Base-by-base conservation (phyloP, 2,888 invertebrate genomes). In the Chymomyza fuscimana region DNA sequence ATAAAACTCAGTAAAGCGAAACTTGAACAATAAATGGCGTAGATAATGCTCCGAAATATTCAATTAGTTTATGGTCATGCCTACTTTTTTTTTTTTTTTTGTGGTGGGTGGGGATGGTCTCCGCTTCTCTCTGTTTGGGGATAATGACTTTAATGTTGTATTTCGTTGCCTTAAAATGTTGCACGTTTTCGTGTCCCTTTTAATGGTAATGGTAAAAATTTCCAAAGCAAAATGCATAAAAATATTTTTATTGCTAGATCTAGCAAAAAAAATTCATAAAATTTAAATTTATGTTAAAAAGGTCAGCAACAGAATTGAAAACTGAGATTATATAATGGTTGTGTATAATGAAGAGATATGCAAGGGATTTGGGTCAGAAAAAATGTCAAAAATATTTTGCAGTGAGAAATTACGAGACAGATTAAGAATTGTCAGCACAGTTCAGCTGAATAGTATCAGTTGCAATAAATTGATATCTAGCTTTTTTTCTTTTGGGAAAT, bases 31-130 rank as follows among this genome's bases (percentile, higher is more conserved):
- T 83, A 86, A 85, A 85, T 85, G 81, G 81, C 85, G 74, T 82
- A 86, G 86, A 85, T 86, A 86, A 85, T 86, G 85, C 83, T 78
- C 74, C 63, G 82, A 86, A 86, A 86, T 86, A 86, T 86, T 86
- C 86, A 86, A 86, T 86, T 86, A 86, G 86, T 85, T 85, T 86
- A 86, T 83, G 85, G 73, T 83, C 81, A 77, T 78, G 84, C 83
- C 80, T 72, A 67, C 19, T 32, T 25, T 58, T 25, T 25, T 3
- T 22, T 56, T 22, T 54, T 54, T 51, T 7, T 51, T 0, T 51
- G 51, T 1, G 54, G 54, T 4, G 54, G 15, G 10, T 56, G n/a
- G 22, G 10, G 3, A 56, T 16, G 56, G 5, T 56, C 19, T 56
- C 56, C 1, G 32, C 32, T 32, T 46, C 12, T 0, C 40, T 12